These are phyloP conservation scores for Desmodus rotundus DNA, from an alignment of 2,113 vertebrate species.

Conservation along the genomic window DNA sequence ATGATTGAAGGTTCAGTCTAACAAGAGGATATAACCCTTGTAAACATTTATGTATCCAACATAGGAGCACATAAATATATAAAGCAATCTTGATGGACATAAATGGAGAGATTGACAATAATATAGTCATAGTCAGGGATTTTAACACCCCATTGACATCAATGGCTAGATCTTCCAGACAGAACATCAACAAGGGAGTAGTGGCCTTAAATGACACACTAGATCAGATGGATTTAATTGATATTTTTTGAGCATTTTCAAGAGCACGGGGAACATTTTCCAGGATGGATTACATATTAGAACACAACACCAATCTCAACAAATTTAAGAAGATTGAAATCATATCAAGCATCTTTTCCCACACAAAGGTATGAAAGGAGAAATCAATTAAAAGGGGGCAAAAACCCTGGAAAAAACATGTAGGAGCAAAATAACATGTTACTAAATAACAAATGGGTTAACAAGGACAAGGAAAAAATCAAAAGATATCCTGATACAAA, in stretches of 20 bases:
- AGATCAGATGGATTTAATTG: background rate
- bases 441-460: background rate
- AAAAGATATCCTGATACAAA: background rate
- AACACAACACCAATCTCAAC: background rate
- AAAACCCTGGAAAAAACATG: background rate
- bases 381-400: background rate
- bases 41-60: background rate
- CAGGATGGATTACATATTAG: background rate
- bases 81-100: background rate
- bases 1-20: background rate
- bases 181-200: background rate
- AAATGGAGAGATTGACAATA: background rate
- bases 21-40: background rate
- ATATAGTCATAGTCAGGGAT: background rate
- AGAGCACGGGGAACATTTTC: background rate
- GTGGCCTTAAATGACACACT: background rate
- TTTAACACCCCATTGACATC: background rate
- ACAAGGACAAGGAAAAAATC: background rate
- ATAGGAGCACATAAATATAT: background rate
- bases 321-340: background rate
- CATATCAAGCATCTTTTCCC: background rate
- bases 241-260: background rate
- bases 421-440: background rate
- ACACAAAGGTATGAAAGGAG: background rate
- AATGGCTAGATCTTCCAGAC: background rate